Percentiles rank a stretch among this genome's conserved stretches.
Conservation (phyloP, 2,888 invertebrate species). For the Augiades crinisus region DNA sequence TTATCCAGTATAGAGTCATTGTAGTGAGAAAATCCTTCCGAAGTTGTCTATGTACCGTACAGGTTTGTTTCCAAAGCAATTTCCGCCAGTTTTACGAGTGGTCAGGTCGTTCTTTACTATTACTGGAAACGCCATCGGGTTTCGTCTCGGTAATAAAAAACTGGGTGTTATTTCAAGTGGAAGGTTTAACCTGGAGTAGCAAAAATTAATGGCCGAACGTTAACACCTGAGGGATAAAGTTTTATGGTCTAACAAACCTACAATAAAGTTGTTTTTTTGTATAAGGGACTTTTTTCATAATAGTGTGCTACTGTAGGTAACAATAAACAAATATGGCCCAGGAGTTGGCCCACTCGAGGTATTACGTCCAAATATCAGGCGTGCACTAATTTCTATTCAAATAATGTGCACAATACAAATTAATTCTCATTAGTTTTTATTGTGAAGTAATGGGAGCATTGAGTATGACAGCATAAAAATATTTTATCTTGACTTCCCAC, state of each 20-base stretch:
- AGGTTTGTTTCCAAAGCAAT: conserved; percentile 35
- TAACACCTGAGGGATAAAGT: conserved; percentile 31
- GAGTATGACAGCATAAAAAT: no score
- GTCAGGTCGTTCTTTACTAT: conserved; percentile 42
- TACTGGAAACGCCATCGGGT: conserved; percentile 39
- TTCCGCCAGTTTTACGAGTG: conserved; percentile 42
- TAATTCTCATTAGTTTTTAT: no score
- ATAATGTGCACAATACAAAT: no score
- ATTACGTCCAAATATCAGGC: no score
- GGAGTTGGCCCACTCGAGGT: no score
- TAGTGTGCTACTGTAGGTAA: background rate
- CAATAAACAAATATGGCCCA: no score
- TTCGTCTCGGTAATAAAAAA: conserved; percentile 35
- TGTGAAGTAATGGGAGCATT: no score
- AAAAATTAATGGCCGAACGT: conserved; percentile 32
- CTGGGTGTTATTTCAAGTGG: conserved; percentile 31
- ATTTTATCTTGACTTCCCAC: no score
- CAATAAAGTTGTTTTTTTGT: conserved; percentile 28
- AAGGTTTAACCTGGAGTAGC: conserved; percentile 28
- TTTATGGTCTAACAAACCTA: conserved; percentile 31
- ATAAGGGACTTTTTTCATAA: background rate
- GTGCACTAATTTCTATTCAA: no score
- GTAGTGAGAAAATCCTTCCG: background rate
- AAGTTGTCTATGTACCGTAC: background rate
- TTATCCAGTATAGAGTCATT: background rate